Conservation (phyloP, 2,797 vertebrate genomes). For the Alauda arvensis region DNA sequence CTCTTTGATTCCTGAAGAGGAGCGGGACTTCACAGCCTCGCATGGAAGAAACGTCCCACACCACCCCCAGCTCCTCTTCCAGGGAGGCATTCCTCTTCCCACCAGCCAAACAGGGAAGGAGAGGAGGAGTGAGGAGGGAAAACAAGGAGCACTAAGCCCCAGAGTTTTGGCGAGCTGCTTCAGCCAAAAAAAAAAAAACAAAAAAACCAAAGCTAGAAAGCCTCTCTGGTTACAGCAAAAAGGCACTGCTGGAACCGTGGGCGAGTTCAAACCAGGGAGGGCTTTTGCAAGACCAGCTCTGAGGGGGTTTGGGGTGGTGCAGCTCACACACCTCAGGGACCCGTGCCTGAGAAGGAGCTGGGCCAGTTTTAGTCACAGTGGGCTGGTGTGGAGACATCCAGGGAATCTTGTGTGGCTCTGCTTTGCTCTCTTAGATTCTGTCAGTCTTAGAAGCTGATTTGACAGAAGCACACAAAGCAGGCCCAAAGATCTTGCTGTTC, state of each 20-base stretch:
- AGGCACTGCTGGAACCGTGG: neutral
- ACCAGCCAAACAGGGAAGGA: neutral
- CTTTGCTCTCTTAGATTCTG: neutral
- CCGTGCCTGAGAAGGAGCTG: neutral
- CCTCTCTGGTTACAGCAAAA: constrained; percentile 31
- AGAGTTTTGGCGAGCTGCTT: neutral
- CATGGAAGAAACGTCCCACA: neutral
- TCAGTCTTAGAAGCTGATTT: neutral
- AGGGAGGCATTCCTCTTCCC: constrained; percentile 7
- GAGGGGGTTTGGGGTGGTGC: neutral
- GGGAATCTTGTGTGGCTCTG: neutral
- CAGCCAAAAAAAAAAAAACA: neutral
- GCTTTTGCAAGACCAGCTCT: neutral
- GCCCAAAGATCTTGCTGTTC: neutral
- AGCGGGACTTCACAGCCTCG: neutral
- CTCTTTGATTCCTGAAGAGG: constrained; percentile 21
- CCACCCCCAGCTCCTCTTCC: neutral
- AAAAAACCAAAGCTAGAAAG: neutral
- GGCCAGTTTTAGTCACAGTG: neutral
- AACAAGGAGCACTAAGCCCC: constrained; percentile 11
- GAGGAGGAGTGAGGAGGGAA: neutral
- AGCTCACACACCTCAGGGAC: neutral
- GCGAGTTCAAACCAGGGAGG: neutral
- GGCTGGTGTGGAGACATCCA: neutral
- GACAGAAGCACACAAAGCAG: neutral